Conservation (phyloP, 2,113 vertebrate genomes). For the Rhea americana region DNA sequence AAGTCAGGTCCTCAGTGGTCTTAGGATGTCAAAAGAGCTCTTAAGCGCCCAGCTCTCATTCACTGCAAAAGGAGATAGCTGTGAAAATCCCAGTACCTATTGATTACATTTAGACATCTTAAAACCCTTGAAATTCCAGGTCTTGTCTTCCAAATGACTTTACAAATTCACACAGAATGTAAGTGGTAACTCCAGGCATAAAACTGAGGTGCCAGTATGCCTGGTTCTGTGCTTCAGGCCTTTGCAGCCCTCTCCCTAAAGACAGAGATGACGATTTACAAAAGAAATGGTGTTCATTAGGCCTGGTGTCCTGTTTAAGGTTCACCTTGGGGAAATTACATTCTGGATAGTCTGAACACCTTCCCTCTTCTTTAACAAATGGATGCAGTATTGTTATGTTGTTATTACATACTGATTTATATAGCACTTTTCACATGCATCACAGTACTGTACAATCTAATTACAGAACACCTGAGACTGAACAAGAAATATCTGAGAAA, state of each 20-base stretch:
- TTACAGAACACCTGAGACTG: constrained; percentile 18
- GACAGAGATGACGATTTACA: neutral
- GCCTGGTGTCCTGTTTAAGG: neutral
- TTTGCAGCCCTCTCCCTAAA: neutral
- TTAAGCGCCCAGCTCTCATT: neutral
- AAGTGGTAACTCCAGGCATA: neutral
- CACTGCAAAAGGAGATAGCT: neutral
- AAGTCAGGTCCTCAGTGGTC: neutral
- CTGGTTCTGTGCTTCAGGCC: neutral
- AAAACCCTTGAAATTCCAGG: neutral
- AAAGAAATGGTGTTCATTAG: neutral
- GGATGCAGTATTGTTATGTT: constrained; percentile 6
- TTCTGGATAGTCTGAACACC: neutral
- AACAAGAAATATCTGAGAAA: neutral
- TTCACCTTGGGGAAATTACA: constrained; percentile 34
- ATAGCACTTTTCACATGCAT: constrained; percentile 25
- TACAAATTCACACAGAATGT: neutral
- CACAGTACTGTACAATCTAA: constrained; percentile 31
- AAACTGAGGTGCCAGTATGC: neutral
- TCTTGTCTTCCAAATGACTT: constrained; percentile 26
- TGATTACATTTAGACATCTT: neutral
- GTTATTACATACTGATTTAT: constrained; percentile 48
- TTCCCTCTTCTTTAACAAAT: constrained; percentile 34
- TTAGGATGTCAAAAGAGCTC: neutral
- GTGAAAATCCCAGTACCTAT: constrained; percentile 7